Conservation (phyloP, 2,113 vertebrate species). For the Chaetorhynchus papuensis region DNA sequence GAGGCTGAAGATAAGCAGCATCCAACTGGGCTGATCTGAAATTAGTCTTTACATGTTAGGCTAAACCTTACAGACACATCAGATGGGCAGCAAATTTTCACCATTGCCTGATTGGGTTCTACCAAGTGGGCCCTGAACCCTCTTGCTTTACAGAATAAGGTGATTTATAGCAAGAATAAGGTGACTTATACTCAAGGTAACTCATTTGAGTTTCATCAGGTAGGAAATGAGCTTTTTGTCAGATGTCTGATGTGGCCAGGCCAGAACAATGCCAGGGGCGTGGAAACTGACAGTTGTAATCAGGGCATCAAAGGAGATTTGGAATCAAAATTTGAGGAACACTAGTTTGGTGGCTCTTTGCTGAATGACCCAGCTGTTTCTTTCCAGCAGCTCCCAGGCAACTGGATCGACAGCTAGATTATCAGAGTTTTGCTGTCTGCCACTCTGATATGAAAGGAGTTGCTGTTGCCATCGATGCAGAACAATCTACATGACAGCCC, state of each 20-base stretch:
- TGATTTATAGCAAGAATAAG: not conserved
- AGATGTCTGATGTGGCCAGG: not conserved
- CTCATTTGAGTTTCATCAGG: not conserved
- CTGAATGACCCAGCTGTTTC: not conserved
- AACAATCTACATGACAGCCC: conserved; percentile 42
- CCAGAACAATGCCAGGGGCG: not conserved
- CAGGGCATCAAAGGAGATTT: not conserved
- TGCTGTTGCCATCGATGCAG: not conserved
- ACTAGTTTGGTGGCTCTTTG: not conserved
- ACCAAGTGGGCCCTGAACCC: not conserved
- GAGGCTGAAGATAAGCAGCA: not conserved
- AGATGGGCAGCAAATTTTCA: not conserved
- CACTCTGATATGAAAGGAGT: not conserved
- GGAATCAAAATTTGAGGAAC: not conserved
- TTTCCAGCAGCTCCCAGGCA: not conserved
- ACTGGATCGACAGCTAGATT: not conserved
- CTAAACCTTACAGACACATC: not conserved
- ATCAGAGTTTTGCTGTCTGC: conserved; percentile 30
- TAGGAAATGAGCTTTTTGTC: not conserved
- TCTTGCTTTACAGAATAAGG: not conserved
- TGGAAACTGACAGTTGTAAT: not conserved
- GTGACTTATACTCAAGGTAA: not conserved
- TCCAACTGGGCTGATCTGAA: not conserved
- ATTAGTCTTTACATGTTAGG: not conserved
- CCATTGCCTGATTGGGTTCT: not conserved